These are phyloP conservation scores for Sycophaga agraensis DNA, from an alignment of 1,140 invertebrate species.

Conservation along the genomic window DNA sequence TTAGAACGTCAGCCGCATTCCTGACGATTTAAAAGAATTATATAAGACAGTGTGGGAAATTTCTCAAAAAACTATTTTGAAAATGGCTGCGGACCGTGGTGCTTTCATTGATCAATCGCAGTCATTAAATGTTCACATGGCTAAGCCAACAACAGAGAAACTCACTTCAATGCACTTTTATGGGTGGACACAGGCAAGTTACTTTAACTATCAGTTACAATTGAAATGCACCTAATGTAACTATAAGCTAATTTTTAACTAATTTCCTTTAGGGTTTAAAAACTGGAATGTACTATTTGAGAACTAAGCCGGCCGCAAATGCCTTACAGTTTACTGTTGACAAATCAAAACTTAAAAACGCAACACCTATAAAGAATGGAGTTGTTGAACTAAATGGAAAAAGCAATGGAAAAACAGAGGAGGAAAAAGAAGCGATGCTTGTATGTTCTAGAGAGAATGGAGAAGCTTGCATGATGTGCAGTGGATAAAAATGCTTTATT, in stretches of 20 bases:
- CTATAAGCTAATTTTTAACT: conserved; percentile 17
- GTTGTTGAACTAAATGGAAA: conserved; percentile 27
- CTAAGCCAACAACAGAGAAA: conserved; percentile 89
- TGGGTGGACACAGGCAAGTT: conserved; percentile 85
- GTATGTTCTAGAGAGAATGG: conserved; percentile 88
- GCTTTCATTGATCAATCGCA: conserved; percentile 99
- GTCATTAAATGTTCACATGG: conserved; percentile 95
- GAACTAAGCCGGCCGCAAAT: conserved; percentile 94
- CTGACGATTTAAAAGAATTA: conserved; percentile 83
- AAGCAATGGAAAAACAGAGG: conserved; percentile 38
- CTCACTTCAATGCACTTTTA: conserved; percentile 98
- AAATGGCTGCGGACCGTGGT: conserved; percentile 97
- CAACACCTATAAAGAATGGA: conserved; percentile 30
- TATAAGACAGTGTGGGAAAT: conserved; percentile 99
- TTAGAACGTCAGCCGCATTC: conserved; percentile 84
- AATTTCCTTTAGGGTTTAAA: conserved; percentile 81
- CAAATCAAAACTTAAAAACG: conserved; percentile 71
- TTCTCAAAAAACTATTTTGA: conserved; percentile 87
- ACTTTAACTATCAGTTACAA: conserved; percentile 20
- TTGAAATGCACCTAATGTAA: background rate
- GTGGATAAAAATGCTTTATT: conserved; percentile 66
- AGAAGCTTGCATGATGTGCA: conserved; percentile 85
- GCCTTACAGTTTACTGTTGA: conserved; percentile 98
- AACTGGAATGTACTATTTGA: conserved; percentile 98
- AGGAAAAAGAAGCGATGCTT: conserved; percentile 69